phyloP scores from a whole-genome alignment of 2,113 vertebrate genomes.

The Psettodes erumei region DNA sequence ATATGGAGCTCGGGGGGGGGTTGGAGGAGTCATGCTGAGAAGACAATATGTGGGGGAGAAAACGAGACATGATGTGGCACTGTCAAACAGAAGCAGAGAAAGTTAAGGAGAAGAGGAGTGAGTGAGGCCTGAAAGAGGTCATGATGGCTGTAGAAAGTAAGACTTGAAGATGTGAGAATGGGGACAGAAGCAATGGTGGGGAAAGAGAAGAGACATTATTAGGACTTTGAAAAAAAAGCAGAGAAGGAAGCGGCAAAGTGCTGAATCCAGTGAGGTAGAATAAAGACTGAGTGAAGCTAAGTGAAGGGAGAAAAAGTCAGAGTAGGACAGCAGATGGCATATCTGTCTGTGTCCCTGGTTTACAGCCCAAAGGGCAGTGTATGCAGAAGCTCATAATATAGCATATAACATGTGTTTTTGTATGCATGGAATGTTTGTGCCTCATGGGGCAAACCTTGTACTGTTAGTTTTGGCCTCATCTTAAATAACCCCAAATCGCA shows the following conservation, averaged over 20 bases:
- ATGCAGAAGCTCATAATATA: slow-evolving; percentile 21
- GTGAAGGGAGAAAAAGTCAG: slow-evolving; percentile 21
- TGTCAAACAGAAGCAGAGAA: slow-evolving; percentile 15
- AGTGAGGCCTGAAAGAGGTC: neutral
- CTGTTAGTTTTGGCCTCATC: neutral
- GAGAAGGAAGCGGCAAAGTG: neutral
- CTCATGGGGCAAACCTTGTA: neutral
- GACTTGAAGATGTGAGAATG: slow-evolving; percentile 34
- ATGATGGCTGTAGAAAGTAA: slow-evolving; percentile 19
- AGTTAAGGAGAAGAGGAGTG: slow-evolving; percentile 13
- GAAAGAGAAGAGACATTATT: slow-evolving; percentile 36
- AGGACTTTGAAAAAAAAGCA: no score
- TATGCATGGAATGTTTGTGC: slow-evolving; percentile 30
- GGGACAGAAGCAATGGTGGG: slow-evolving; percentile 34
- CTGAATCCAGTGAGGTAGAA: slow-evolving; percentile 23
- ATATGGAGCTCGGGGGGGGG: neutral
- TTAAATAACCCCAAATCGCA: slow-evolving; percentile 17
- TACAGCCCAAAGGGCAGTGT: slow-evolving; percentile 50
- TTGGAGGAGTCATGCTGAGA: neutral
- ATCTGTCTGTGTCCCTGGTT: slow-evolving; percentile 40
- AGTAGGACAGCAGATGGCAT: slow-evolving; percentile 62
- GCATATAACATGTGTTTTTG: slow-evolving; percentile 22
- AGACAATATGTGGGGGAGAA: slow-evolving; percentile 19
- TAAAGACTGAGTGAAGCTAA: slow-evolving; percentile 13
- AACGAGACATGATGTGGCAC: neutral